These are phyloP conservation scores for Drosophila bunnanda DNA, from an alignment of 2,888 invertebrate species.

Conservation along the genomic window DNA sequence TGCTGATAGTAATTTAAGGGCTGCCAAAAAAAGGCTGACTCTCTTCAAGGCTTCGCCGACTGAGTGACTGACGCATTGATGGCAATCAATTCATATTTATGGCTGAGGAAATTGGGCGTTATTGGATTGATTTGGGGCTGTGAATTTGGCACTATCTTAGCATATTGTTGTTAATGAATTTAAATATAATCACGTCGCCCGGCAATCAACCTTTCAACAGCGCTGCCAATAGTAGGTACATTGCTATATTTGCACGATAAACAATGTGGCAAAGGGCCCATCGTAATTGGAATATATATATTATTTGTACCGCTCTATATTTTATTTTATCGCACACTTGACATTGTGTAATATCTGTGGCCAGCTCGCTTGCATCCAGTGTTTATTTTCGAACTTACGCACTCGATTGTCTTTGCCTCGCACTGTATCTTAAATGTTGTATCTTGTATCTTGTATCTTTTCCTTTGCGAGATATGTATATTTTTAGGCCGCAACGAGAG, in stretches of 20 bases:
- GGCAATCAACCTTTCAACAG: conserved; percentile 1
- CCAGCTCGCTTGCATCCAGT: conserved; percentile 18
- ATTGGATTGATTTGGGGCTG: conserved; percentile 33
- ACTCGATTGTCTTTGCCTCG: conserved; percentile 21
- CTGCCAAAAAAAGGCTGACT: conserved; percentile 2
- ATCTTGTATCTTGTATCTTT: conserved; percentile 8
- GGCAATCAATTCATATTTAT: conserved; percentile 36
- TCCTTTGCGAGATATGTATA: conserved; percentile 24
- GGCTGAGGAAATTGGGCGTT: conserved; percentile 33
- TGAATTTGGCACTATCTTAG: conserved; percentile 26
- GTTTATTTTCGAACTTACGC: conserved; percentile 35
- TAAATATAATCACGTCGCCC: conserved; percentile 22
- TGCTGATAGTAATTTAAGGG: conserved; percentile 4
- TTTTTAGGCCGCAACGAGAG: conserved; percentile 34
- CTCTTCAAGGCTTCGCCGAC: background rate
- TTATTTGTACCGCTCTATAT: conserved; percentile 36
- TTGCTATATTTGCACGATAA: conserved; percentile 1
- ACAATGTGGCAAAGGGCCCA: conserved; percentile 3
- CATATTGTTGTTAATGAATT: conserved; percentile 35
- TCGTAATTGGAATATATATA: conserved; percentile 29
- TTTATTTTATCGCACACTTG: conserved; percentile 40
- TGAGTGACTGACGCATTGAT: conserved; percentile 6
- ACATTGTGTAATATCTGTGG: conserved; percentile 34
- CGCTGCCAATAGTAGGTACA: background rate
- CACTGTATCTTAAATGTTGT: conserved; percentile 12